Base-by-base conservation (phyloP, 2,888 invertebrate genomes). In the Drosophila emarginata region DNA sequence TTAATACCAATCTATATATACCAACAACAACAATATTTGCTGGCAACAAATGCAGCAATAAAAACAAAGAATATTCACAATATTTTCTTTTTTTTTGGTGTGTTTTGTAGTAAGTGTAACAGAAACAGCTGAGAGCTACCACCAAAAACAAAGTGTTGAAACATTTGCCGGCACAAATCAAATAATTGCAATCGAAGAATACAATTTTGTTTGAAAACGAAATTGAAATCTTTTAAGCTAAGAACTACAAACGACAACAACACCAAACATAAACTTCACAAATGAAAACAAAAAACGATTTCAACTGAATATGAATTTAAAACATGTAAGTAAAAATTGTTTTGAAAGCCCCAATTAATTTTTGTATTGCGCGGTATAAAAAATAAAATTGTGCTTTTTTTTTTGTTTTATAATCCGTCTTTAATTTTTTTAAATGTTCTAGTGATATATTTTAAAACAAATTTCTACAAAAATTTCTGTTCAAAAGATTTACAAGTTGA, bases 91-190 rank as follows among this genome's bases (percentile, higher is more conserved):
- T 45, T 45, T 45, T 45, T 45, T 45, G 11, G 45, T 45, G 45
- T 45, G 21, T 45, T 45, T 45, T 45, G 21, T 45, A 45, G 11
- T 12, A 45, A 45, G 45, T 45, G 45, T 12, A 45, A 32, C 9
- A 7, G 4, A 21, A 11, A 21, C 11, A 45, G 45, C 45, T 45
- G 9, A 45, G 12, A 21, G 45, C 45, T 45, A 21, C 21, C 45
- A 4, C 11, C 4, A 45, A 21, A 32, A 1, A 9, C 9, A 32
- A 32, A 45, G 21, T 45, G 45, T 45, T 45, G 45, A 45, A 45
- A 21, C 45, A 18, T 45, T 45, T 45, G 45, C 45, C 45, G 45
- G 45, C 45, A 21, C 45, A 45, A 7, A 45, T 45, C 11, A 45
- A 45, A 9, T 18, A 21, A 11, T 45, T 12, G 18, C 4, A 18